These are phyloP conservation scores for Brachypteracias leptosomus DNA, from an alignment of 2,113 vertebrate genomes.

Conservation along the genomic window DNA sequence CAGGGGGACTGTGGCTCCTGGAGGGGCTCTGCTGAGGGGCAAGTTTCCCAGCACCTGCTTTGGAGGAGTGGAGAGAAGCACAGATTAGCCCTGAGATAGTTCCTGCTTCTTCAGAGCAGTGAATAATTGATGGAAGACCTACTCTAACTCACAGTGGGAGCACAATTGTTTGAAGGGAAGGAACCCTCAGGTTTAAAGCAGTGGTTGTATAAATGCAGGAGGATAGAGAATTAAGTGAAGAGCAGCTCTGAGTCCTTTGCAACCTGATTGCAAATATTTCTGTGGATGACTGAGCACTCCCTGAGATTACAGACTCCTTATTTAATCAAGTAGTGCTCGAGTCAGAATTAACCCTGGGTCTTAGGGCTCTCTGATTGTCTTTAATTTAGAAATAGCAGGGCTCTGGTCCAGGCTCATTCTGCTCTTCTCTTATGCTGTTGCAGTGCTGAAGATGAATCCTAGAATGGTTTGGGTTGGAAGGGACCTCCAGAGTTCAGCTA, in stretches of 20 bases:
- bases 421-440: neutral
- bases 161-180: neutral
- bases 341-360: neutral
- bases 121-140: neutral
- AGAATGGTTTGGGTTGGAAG: too few species aligned
- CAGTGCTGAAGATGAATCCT: neutral
- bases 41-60: neutral
- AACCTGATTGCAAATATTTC: fast-evolving
- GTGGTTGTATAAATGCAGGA: neutral
- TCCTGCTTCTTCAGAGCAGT: neutral
- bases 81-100: neutral
- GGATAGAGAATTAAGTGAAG: neutral
- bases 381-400: neutral
- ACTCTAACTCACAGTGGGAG: neutral
- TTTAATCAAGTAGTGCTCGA: neutral
- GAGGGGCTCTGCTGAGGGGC: neutral
- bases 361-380: neutral
- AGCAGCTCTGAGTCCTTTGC: neutral
- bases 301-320: neutral
- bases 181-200: neutral
- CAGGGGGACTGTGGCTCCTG: neutral
- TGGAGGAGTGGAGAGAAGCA: neutral
- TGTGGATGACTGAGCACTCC: neutral
- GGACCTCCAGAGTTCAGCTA: too few species aligned
- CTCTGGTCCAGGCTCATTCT: neutral